These are phyloP conservation scores for Silurus lanzhouensis DNA, from an alignment of 2,797 vertebrate genomes.

Conservation along the genomic window DNA sequence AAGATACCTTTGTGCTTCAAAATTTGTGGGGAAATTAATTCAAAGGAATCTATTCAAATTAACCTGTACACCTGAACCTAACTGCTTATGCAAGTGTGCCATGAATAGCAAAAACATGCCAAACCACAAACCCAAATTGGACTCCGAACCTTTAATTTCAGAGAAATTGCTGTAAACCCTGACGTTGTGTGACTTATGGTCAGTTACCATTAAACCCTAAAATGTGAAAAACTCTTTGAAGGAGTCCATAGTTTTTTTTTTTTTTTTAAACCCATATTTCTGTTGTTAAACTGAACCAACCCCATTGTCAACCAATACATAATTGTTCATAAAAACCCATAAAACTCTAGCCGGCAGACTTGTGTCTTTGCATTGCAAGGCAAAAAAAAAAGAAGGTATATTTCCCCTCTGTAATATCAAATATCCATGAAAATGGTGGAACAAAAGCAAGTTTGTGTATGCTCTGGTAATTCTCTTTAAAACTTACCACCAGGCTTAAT, in stretches of 20 bases:
- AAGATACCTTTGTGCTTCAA: slow-evolving; percentile 25
- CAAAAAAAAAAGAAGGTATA: slow-evolving; percentile 2
- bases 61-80: slow-evolving; percentile 8
- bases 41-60: slow-evolving; percentile 20
- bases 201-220: slow-evolving; percentile 46
- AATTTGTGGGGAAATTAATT: slow-evolving; percentile 14
- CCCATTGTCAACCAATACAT: slow-evolving; percentile 38
- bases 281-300: slow-evolving; percentile 36
- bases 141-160: slow-evolving; percentile 52
- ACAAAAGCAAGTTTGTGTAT: slow-evolving; percentile 75
- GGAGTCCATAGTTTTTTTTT: slow-evolving; percentile 52
- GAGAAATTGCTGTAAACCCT: slow-evolving; percentile 35
- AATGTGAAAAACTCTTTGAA: slow-evolving; percentile 35
- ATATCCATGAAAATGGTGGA: slow-evolving; percentile 50
- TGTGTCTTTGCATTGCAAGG: slow-evolving; percentile 41
- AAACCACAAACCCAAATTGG: slow-evolving; percentile 55
- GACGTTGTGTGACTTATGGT: slow-evolving; percentile 15
- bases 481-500: slow-evolving; percentile 99
- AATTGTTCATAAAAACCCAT: slow-evolving; percentile 47
- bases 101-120: slow-evolving; percentile 44
- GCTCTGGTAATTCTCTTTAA: slow-evolving; percentile 98
- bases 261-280: slow-evolving; percentile 43
- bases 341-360: slow-evolving; percentile 55
- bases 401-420: slow-evolving; percentile 49
- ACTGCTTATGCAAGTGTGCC: slow-evolving; percentile 46